These are phyloP conservation scores for Trichogramma dendrolimi DNA, from an alignment of 2,888 invertebrate species.

Conservation along the genomic window DNA sequence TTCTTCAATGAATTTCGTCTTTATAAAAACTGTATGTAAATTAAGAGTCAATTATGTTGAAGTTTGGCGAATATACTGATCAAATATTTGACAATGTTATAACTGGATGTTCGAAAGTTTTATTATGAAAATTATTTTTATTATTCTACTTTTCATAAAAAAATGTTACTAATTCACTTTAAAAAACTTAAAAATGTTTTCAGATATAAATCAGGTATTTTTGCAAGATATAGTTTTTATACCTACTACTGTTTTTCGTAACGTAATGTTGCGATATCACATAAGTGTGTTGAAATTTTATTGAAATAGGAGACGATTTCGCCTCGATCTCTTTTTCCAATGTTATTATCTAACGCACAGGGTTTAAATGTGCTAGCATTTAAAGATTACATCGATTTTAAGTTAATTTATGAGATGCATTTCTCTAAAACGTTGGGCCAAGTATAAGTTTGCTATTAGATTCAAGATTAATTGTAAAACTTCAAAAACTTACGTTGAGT, in stretches of 20 bases:
- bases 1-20: no score
- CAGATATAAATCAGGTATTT: conserved; percentile 20
- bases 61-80: no score
- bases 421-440: no score
- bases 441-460: no score
- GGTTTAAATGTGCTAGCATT: conserved; percentile 20
- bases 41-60: no score
- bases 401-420: no score
- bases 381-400: conserved; percentile 7
- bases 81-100: no score
- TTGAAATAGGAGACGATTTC: conserved; percentile 12
- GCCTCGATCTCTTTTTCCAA: conserved; percentile 20
- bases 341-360: conserved; percentile 22
- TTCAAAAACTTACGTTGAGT: no score
- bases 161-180: conserved; percentile 11
- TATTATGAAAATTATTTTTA: background rate
- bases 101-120: background rate
- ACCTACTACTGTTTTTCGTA: conserved; percentile 4
- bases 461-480: no score
- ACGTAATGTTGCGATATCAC: no score
- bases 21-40: no score
- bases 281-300: conserved; percentile 3
- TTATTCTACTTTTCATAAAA: background rate
- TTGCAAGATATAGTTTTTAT: conserved; percentile 24
- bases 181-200: conserved; percentile 7